Base-by-base conservation (phyloP, 1,140 invertebrate species). In the Armadillidium nasatum region DNA sequence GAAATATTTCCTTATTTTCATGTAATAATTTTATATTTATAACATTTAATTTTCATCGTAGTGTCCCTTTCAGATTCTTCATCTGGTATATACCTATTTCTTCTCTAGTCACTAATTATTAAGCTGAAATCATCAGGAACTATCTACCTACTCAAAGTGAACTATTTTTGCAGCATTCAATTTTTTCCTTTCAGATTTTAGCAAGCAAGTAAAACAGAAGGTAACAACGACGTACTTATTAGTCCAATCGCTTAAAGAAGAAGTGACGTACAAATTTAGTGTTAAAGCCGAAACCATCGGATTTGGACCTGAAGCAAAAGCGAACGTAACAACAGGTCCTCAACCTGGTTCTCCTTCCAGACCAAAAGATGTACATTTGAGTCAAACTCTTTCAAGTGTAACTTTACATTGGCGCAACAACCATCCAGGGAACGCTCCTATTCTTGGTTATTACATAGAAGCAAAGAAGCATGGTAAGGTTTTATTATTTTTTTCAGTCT, bases 361-460 rank as follows among this genome's bases (percentile, higher is more conserved):
- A 19, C 92, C 93, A 0, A 90, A 88, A 70, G 89, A 91, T 82
- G 87, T 97, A 4, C 87, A 84, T 19, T 83, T 97, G 4, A 87
- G 88, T 11, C 92, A 92, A 85, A 93, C 92, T 22, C 88, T 91
- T n/a, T 92, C 92, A 4, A 91, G 90, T 82, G 90, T 98, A 46
- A 91, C 91, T 81, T 86, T 98, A 80, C 89, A 90, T 72, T 98
- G 96, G 96, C 87, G 88, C 46, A 97, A 97, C 86, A 91, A 92
- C 21, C 88, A 90, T 66, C 91, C 90, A n/a, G 94, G 93, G 2
- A 89, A 90, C 82, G 92, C 91, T 0, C 91, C 93, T 10, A 92
- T 98, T 79, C 85, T 93, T 15, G 95, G 96, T 0, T 98, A 98
- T 85, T 92, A 97, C 71, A 92, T 99, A 75, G 96, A 98, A 87